Conservation (phyloP, 2,113 vertebrate species). For the Oplegnathus fasciatus region DNA sequence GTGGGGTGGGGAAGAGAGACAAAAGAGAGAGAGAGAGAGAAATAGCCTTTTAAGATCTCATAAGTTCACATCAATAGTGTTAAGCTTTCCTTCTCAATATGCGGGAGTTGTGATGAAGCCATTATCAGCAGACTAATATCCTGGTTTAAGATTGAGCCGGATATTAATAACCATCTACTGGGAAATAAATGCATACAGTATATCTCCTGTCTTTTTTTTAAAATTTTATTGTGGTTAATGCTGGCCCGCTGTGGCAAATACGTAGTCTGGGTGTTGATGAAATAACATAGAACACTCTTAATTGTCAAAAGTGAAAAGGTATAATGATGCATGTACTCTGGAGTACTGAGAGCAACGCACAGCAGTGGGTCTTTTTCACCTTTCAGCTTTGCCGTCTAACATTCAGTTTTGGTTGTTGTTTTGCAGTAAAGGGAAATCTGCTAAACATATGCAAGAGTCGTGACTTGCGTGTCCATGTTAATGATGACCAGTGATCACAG, state of each 20-base stretch:
- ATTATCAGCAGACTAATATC: conserved; percentile 75
- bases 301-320: conserved; percentile 11
- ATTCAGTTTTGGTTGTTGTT: not conserved
- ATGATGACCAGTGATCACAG: not conserved
- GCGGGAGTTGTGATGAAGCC: conserved; percentile 50
- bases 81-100: conserved; percentile 34
- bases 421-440: not conserved
- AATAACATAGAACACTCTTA: conserved; percentile 24
- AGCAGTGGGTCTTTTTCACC: conserved; percentile 3
- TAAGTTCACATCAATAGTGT: conserved; percentile 43
- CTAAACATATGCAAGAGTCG: not conserved
- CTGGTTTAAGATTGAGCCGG: conserved; percentile 66
- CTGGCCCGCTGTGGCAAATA: conserved; percentile 3
- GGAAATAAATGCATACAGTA: conserved; percentile 56
- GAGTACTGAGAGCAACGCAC: not conserved
- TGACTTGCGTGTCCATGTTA: not conserved
- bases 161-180: conserved; percentile 70
- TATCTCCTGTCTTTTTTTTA: conserved; percentile 19
- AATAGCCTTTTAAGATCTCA: conserved; percentile 41
- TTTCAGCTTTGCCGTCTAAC: conserved; percentile 7
- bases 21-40: conserved; percentile 50
- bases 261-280: not conserved
- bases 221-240: conserved; percentile 19
- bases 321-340: conserved; percentile 25
- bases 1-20: conserved; percentile 1